These are phyloP conservation scores for Drosophila yooni DNA, from an alignment of 2,888 invertebrate genomes.

Conservation along the genomic window DNA sequence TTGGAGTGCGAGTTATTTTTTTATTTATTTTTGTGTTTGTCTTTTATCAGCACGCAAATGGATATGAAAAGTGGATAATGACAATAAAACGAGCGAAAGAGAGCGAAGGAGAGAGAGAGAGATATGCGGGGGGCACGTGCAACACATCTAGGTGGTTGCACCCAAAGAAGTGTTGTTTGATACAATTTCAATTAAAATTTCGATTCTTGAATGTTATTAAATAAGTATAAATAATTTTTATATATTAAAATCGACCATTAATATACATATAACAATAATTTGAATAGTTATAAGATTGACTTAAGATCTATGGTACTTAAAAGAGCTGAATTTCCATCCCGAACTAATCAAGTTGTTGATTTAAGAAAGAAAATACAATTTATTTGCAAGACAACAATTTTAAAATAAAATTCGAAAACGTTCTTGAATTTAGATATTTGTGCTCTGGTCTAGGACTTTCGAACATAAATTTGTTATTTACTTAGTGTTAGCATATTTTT, in stretches of 20 bases:
- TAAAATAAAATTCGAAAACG: background rate
- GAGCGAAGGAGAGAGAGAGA: background rate
- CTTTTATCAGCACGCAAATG: slow-evolving; percentile 55
- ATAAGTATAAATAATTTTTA: background rate
- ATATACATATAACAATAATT: background rate
- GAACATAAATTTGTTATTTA: background rate
- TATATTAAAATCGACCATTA: background rate
- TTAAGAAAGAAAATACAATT: background rate
- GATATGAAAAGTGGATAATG: slow-evolving; percentile 51
- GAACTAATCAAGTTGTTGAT: background rate
- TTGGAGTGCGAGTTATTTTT: slow-evolving; percentile 32
- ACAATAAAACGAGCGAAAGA: slow-evolving; percentile 20
- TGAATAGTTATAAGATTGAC: background rate
- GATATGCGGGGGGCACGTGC: slow-evolving; percentile 21
- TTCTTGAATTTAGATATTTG: background rate
- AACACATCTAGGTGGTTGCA: background rate
- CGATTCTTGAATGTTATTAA: background rate
- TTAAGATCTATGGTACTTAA: background rate
- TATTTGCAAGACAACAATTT: background rate
- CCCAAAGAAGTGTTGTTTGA: background rate
- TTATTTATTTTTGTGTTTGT: background rate
- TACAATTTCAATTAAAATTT: background rate
- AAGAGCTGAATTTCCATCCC: background rate
- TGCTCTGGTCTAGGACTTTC: background rate
- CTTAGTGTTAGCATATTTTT: background rate